Percentiles rank a stretch among this genome's conserved stretches.
Conservation (phyloP, 2,888 invertebrate genomes). For the Latrodectus elegans region DNA sequence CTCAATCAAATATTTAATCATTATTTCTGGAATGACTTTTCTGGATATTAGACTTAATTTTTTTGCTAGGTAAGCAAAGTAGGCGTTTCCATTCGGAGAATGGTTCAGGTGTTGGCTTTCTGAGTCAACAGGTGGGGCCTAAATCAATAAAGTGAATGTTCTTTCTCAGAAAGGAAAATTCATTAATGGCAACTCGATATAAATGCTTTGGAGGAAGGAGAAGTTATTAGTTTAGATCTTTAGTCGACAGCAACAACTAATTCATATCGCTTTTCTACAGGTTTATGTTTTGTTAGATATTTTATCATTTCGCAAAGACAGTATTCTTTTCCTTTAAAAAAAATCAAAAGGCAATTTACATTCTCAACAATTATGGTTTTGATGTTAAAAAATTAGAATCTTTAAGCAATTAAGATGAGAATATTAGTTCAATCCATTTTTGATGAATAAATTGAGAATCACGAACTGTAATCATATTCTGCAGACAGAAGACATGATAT, state of each 20-base stretch:
- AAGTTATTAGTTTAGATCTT: neutral
- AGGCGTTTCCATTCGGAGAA: conserved; percentile 8
- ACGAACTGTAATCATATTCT: no score
- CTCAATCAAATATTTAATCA: conserved; percentile 54
- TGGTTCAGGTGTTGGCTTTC: conserved; percentile 36
- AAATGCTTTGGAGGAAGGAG: neutral
- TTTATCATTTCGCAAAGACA: neutral
- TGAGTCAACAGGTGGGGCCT: conserved; percentile 38
- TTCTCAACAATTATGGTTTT: no score
- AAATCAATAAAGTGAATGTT: conserved; percentile 22
- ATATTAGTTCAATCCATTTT: no score
- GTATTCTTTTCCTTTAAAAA: neutral
- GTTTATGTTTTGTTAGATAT: neutral
- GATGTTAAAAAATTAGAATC: no score
- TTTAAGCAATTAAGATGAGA: no score
- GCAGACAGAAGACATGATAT: no score
- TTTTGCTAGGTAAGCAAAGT: conserved; percentile 27
- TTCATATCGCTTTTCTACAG: neutral
- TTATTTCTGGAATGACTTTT: conserved; percentile 27
- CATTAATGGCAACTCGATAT: conserved; percentile 16
- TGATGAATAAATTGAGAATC: no score
- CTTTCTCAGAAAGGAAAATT: neutral
- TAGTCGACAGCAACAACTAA: neutral
- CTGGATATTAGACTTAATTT: neutral
- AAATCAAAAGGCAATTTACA: no score